Base-by-base conservation (phyloP, 2,113 vertebrate genomes). In the Recurvirostra avosetta region DNA sequence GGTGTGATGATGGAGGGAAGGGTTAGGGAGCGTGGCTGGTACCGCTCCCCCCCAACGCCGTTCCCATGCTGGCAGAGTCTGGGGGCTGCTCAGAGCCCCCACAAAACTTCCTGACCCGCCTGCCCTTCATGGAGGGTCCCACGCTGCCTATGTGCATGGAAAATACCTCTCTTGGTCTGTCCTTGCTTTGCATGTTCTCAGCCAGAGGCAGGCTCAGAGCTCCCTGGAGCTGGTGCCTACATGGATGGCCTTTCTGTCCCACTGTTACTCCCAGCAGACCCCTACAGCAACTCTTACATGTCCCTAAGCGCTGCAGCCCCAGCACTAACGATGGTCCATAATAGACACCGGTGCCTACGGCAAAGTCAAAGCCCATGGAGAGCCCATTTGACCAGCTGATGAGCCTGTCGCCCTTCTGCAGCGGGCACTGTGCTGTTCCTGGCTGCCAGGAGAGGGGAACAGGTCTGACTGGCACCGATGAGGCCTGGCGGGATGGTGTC, bases 21-120 rank as follows among this genome's bases (percentile, higher is more conserved):
- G n/a, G 26, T 40, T 23, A 56, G 41, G 13, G 26, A 38, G 1
- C 0, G 1, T 25, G 52, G 12, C 53, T 56, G 40, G 19, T 34
- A 38, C 30, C 1, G 2, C 14, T 50, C 13, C 6, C 16, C 4
- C 19, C 9, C 18, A 5, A 22, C 0, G 6, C 67, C 1, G 3
- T 6, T 61, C 55, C 27, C 15, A 15, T 9, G 2, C 19, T 2
- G 0, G 4, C 32, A n/a, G 9, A 25, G 10, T 55, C 3, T 72
- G 38, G 17, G 52, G n/a, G 22, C 32, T 84, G 22, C 49, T 55
- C 29, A 25, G 83, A 78, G 38, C 30, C 26, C 30, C 56, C 47
- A 47, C 9, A 45, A 78, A 27, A 8, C 15, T 63, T 41, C 14
- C 38, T n/a, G 25, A 21, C 34, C 27, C 1, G 1, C 25, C 15